Evolutionary conservation across 2,888 invertebrate species (phyloP).

Genomic region (Pseudoips prasinana): DNA sequence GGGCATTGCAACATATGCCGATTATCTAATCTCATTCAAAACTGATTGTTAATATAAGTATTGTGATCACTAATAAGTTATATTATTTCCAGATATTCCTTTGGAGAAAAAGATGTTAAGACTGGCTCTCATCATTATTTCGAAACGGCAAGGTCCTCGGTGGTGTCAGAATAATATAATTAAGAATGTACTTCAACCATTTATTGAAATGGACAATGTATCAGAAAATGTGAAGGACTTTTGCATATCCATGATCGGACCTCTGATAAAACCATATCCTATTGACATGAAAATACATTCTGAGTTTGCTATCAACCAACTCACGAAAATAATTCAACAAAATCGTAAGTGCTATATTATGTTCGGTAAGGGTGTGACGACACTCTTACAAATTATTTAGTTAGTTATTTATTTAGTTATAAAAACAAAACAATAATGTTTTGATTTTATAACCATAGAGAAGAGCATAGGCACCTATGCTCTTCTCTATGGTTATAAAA

Average conservation of each 20-base stretch:
- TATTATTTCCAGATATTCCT: constrained; percentile 45
- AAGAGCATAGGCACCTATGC: too few species aligned
- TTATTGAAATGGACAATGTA: constrained; percentile 49
- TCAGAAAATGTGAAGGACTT: constrained; percentile 48
- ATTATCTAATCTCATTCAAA: too few species aligned
- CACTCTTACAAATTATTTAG: too few species aligned
- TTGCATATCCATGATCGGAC: constrained; percentile 61
- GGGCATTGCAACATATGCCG: too few species aligned
- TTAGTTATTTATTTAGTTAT: too few species aligned
- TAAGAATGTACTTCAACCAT: constrained; percentile 56
- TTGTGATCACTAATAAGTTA: too few species aligned
- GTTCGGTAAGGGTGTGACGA: too few species aligned
- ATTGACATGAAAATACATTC: constrained; percentile 65
- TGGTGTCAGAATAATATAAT: constrained; percentile 71
- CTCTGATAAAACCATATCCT: constrained; percentile 67
- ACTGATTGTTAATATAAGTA: too few species aligned
- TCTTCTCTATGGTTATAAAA: too few species aligned
- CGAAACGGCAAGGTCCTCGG: constrained; percentile 64
- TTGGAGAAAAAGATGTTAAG: constrained; percentile 58
- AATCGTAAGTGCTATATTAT: constrained; percentile 56
- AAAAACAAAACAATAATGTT: too few species aligned
- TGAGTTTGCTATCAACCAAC: constrained; percentile 59
- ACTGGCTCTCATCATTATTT: constrained; percentile 59
- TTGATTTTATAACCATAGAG: too few species aligned
- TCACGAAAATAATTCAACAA: constrained; percentile 50